Evolutionary conservation across 2,888 invertebrate species (phyloP).

Genomic region (Pristionchus entomophagus): DNA sequence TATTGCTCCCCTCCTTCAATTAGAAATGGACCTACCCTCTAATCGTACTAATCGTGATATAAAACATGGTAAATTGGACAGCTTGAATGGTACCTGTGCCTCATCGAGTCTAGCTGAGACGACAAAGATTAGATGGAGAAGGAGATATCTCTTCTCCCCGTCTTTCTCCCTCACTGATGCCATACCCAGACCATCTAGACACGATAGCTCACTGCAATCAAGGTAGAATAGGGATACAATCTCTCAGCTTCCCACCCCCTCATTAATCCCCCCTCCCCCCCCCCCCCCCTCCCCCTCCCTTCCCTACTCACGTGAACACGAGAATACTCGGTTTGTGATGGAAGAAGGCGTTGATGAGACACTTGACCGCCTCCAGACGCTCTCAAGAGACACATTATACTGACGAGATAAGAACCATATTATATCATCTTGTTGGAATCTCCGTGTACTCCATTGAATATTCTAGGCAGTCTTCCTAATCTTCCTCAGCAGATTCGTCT

Average conservation of each 20-base stretch:
- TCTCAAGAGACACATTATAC: constrained; percentile 49
- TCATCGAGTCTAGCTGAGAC: neutral
- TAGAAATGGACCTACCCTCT: no score
- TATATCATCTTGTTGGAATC: no score
- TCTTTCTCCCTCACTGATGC: neutral
- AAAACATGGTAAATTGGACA: no score
- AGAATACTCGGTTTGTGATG: neutral
- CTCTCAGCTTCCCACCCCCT: neutral
- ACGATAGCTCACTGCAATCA: neutral
- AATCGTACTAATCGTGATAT: no score
- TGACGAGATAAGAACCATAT: no score
- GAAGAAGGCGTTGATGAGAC: constrained; percentile 59
- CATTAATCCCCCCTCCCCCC: neutral
- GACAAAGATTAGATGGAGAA: constrained; percentile 34
- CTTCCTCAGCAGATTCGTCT: no score
- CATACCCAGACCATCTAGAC: neutral
- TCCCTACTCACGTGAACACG: constrained; percentile 26
- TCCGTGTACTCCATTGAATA: no score
- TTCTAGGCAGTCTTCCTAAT: no score
- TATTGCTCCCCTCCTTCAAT: no score
- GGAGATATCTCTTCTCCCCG: constrained; percentile 34
- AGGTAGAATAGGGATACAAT: no score
- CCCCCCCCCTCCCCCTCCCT: neutral
- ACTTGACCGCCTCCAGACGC: constrained; percentile 57
- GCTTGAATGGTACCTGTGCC: constrained; percentile 29